Evolutionary conservation across 64 coral and sea anemone species (phyloP).

Genomic region (Orbicella faveolata): DNA sequence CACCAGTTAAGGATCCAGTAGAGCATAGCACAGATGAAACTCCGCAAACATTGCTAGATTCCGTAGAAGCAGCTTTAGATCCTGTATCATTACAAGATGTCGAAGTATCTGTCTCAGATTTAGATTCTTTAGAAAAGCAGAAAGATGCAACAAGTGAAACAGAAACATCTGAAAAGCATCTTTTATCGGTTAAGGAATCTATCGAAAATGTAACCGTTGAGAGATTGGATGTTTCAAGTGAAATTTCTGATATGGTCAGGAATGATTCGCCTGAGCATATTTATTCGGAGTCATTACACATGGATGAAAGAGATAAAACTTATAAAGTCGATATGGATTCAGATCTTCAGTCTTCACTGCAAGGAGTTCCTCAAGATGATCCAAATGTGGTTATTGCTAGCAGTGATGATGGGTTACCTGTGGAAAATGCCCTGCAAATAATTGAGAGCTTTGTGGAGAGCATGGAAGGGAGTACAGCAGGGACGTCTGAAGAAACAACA

Average conservation of each 20-base stretch:
- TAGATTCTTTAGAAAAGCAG: background rate
- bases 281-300: background rate
- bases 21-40: background rate
- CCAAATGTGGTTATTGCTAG: background rate
- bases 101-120: background rate
- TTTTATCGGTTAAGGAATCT: background rate
- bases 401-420: background rate
- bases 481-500: background rate
- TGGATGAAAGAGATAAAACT: background rate
- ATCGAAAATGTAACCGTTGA: conserved; percentile 48
- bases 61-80: background rate
- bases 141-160: background rate
- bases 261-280: conserved; percentile 1
- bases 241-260: background rate
- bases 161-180: background rate
- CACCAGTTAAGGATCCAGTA: background rate
- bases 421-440: conserved; percentile 36
- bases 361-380: background rate
- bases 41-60: background rate
- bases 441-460: conserved; percentile 45
- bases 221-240: conserved; percentile 30
- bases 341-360: background rate
- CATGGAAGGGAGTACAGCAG: conserved; percentile 18
- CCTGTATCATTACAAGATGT: conserved; percentile 21
- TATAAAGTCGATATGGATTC: background rate